Base-by-base conservation (phyloP, 2,888 invertebrate genomes). In the Diploptera punctata region DNA sequence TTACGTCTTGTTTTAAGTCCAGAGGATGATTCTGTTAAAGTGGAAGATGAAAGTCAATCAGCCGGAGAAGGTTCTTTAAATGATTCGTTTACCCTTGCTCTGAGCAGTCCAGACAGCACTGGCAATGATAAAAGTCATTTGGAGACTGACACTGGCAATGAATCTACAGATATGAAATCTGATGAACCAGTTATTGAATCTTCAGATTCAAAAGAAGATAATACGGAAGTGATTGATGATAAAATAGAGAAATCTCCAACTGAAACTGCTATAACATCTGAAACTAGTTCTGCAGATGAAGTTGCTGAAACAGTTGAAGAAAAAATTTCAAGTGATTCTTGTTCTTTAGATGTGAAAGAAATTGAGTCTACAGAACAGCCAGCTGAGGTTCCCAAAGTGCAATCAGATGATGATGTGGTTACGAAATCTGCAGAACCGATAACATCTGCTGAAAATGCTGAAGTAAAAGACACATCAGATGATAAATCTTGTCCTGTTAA, bases 1-100 rank as follows among this genome's bases (percentile, higher is more conserved):
- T 31, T 73, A 7, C 61, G 69, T 4, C 62, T 73, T 33, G 69
- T 73, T n/a, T 49, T 73, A 7, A 69, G 69, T 65, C 71, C 67
- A 43, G 71, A 71, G 18, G 71, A 71, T 43, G 71, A 57, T 5
- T 57, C 54, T 38, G 5, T 47, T n/a, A 49, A 60, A 19, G 52
- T 18, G 18, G 67, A 52, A 24, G 31, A 47, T 10, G 60, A 70
- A 19, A 61, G 61, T 49, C 47, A 31, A 13, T 13, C 19, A n/a
- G 24, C 19, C 9, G 68, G 38, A 1, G 67, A 71, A 31, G 60
- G 57, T 29, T 67, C 67, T 10, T 3, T 71, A 33, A 54, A 67
- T 18, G 71, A 57, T 3, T 71, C 71, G 0, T 67, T 71, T 60
- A 67, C 67, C 47, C 44, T 71, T 24, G 71, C 47, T 29, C 60